Evolutionary conservation across 2,888 invertebrate species (phyloP).

Genomic region (Blomia tropicalis): DNA sequence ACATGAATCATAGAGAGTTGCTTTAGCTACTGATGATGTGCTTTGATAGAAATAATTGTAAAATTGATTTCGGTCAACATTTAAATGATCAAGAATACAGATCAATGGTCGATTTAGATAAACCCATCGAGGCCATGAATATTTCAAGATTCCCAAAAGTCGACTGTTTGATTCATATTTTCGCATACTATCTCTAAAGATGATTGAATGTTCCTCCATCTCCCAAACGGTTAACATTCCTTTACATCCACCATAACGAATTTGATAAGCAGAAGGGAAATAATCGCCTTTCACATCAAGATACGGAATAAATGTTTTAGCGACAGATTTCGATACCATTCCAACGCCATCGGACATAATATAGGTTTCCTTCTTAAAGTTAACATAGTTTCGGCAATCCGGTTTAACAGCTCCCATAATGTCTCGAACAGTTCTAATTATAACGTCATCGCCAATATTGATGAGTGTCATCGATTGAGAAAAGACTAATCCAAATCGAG

Average conservation of each 20-base stretch:
- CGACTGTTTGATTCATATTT: constrained; percentile 27
- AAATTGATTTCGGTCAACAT: constrained; percentile 25
- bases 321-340: constrained; percentile 25
- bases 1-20: neutral
- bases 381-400: neutral
- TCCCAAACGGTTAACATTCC: constrained; percentile 30
- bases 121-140: constrained; percentile 29
- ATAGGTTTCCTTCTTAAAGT: constrained; percentile 21
- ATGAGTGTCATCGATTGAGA: constrained; percentile 30
- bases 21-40: neutral
- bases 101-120: constrained; percentile 30
- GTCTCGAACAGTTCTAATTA: neutral
- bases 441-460: neutral
- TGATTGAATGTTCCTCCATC: neutral
- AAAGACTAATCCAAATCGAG: constrained; percentile 36
- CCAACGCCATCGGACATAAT: constrained; percentile 31
- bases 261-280: constrained; percentile 30
- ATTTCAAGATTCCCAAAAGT: constrained; percentile 31
- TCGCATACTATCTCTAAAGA: constrained; percentile 30
- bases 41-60: constrained; percentile 11
- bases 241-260: constrained; percentile 30
- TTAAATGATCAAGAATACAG: constrained; percentile 31
- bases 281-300: constrained; percentile 10
- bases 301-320: constrained; percentile 18
- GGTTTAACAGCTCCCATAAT: constrained; percentile 1